These are phyloP conservation scores for Lepus townsendii DNA, from an alignment of 2,797 vertebrate genomes.

Conservation along the genomic window DNA sequence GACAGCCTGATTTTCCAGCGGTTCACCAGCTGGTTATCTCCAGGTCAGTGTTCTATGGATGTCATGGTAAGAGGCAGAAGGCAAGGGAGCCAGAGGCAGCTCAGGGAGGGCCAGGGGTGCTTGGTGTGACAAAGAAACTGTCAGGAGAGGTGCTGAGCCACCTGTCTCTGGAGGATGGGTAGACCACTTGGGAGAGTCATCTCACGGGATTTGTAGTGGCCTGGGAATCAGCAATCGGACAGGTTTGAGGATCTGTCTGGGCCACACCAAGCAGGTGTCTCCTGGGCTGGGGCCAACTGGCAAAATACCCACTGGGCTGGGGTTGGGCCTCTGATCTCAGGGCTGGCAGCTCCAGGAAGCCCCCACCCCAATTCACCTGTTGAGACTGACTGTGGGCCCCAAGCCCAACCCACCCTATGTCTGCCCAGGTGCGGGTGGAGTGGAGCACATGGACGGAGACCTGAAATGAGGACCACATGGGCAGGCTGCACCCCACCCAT, in stretches of 20 bases:
- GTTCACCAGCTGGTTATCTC: neutral
- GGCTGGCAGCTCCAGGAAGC: constrained; percentile 58
- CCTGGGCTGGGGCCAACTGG: constrained; percentile 22
- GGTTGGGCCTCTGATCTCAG: constrained; percentile 53
- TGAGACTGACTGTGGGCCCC: neutral
- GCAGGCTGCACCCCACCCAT: neutral
- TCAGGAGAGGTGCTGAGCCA: neutral
- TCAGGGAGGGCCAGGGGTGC: neutral
- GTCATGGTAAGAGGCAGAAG: constrained; percentile 36
- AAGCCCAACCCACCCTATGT: neutral
- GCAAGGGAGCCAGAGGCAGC: neutral
- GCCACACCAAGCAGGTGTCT: constrained; percentile 68
- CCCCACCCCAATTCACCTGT: constrained; percentile 65
- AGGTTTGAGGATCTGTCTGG: constrained; percentile 8
- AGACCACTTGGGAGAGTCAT: neutral
- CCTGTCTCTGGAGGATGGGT: neutral
- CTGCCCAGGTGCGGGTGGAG: constrained; percentile 55
- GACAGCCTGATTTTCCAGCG: neutral
- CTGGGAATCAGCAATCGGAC: neutral
- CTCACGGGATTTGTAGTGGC: neutral
- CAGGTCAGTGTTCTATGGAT: neutral
- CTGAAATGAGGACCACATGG: constrained; percentile 68
- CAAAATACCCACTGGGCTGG: constrained; percentile 11
- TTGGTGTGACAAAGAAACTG: neutral
- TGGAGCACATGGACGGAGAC: neutral